Evolutionary conservation across 2,797 vertebrate genomes (phyloP), one percentile per base, ranked within the genome.

Genomic region (Miichthys miiuy): DNA sequence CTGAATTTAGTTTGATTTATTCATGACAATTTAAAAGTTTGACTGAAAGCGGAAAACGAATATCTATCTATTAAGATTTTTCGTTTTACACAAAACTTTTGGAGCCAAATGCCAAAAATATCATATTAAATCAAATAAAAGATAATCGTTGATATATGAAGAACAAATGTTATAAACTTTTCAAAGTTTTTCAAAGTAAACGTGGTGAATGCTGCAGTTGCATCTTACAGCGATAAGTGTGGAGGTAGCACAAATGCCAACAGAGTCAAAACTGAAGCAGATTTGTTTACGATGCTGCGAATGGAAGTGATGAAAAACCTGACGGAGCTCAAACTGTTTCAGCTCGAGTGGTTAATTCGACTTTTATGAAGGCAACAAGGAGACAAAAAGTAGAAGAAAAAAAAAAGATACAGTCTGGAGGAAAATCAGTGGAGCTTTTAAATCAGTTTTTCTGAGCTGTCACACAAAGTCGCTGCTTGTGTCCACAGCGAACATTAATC

Each of bases 371-470:
- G 23, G 25, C n/a, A 23, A 42, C n/a, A 23, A 42, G 44, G 44
- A 46, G 41, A 68, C 13, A 42, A 68, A 71, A 52, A n/a, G 21
- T 2, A 27, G n/a, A n/a, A n/a, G n/a, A 57, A 65, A 30, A 44
- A 41, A 27, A 27, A 27, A 27, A 17, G 60, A 64, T 47, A 34
- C 13, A 27, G 12, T 25, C 47, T 25, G 50, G 44, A 17, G 47
- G 52, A 68, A 67, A 77, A 51, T 62, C 12, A 4, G 5, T 23
- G 60, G 18, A 21, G 6, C 55, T 30, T 44, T 23, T 10, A 42
- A 42, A 44, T 61, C 64, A 52, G 47, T 61, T 41, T 52, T 46
- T 41, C 44, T 57, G 61, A 75, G 51, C 71, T 34, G 51, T 75
- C 62, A 27, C 12, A 27, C 62, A 2, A 25, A 21, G 34, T 42